Evolutionary conservation across 2,888 invertebrate species (phyloP), one percentile per base, ranked within the genome.

Genomic region (Ommatoiulus sabulosus): DNA sequence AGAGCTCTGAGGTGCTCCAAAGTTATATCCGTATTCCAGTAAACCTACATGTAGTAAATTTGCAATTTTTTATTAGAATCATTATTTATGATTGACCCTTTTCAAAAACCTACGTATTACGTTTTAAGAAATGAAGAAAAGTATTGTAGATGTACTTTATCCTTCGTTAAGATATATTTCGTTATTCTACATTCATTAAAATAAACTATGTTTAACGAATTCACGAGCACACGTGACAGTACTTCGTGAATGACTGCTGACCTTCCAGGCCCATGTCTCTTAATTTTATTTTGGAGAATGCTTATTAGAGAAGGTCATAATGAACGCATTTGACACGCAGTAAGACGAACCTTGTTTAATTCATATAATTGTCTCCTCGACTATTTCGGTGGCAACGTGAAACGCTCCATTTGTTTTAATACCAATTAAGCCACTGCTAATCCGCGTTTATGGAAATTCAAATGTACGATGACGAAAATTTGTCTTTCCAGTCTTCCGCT

Each of bases 361-460:
- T 72, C 72, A 72, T 24, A 24, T 72, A 24, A 72, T 24, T 72
- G 72, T 72, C 72, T 72, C 72, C 24, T 72, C 24, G 72, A 72
- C 20, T 72, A 72, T 20, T 24, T 24, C 72, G 72, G 24, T 24
- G 24, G 24, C 72, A 8, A 24, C 72, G 24, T 24, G 24, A 72
- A 72, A 72, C 72, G 72, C 72, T 72, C 72, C 72, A 72, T 72
- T 72, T 72, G 72, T 72, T 72, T 72, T 72, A 72, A 72, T 72
- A 72, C 72, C 72, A 72, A 72, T 72, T 72, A 72, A 72, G 72
- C 24, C 72, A 10, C 72, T 72, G 72, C 72, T 72, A 72, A 72
- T 72, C 72, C 72, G 24, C 8, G 72, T n/a, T 24, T n/a, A 72
- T 72, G 72, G 72, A 72, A 72, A 72, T 72, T 72, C 72, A 72